Evolutionary conservation across 1,140 invertebrate species (phyloP).

Genomic region (Nilaparvata lugens): DNA sequence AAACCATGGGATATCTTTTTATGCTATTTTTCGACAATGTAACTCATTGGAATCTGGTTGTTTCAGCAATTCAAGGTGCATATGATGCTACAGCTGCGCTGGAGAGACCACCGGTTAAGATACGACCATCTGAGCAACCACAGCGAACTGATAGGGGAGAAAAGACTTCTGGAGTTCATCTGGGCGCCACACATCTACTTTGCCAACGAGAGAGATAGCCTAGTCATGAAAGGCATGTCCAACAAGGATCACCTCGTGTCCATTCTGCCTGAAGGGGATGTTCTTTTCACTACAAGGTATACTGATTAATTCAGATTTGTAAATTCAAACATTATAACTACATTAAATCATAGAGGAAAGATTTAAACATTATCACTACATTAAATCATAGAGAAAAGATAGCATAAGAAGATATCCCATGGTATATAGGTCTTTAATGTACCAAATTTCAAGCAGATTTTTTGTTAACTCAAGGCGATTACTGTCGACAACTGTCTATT

Average conservation of each 20-base stretch:
- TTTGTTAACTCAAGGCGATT: too few species aligned
- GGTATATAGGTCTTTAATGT: too few species aligned
- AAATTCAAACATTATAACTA: too few species aligned
- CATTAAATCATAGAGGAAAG: too few species aligned
- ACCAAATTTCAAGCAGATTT: too few species aligned
- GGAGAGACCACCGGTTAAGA: background rate
- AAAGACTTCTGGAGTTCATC: background rate
- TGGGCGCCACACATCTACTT: constrained; percentile 3
- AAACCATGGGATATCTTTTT: background rate
- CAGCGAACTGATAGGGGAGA: constrained; percentile 1
- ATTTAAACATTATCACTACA: too few species aligned
- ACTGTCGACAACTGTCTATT: too few species aligned
- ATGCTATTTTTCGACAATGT: too few species aligned
- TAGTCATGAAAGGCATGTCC: background rate
- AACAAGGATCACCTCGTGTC: background rate
- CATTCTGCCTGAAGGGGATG: constrained; percentile 2
- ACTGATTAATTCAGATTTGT: too few species aligned
- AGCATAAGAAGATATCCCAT: too few species aligned
- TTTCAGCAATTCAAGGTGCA: constrained; percentile 5
- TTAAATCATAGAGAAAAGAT: too few species aligned
- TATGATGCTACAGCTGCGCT: background rate
- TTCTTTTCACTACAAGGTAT: constrained; percentile 2
- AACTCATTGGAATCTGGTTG: background rate
- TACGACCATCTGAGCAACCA: background rate
- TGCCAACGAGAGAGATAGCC: background rate